Percentiles rank a stretch among this genome's conserved stretches.
These are phyloP conservation scores for Tupiocoris notatus DNA, from an alignment of 2,888 invertebrate species.

Conservation along the genomic window DNA sequence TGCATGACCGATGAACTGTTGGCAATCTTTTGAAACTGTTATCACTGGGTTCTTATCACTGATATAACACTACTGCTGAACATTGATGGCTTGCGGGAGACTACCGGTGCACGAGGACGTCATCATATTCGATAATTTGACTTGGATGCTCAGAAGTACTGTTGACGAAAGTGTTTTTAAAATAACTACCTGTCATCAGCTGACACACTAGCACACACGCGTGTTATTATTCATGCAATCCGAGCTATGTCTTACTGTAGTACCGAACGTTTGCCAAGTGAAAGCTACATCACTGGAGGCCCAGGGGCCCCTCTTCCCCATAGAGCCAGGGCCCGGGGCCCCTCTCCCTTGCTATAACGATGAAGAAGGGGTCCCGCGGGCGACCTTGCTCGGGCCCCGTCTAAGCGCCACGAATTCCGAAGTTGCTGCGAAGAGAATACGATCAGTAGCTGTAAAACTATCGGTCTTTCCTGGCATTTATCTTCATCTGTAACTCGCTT, in stretches of 20 bases:
- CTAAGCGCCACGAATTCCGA: neutral
- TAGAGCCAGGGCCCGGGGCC: neutral
- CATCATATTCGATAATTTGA: too few species aligned
- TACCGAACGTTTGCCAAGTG: neutral
- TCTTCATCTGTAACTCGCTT: too few species aligned
- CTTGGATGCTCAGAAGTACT: too few species aligned
- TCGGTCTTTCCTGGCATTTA: too few species aligned
- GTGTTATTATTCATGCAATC: neutral
- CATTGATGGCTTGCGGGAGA: too few species aligned
- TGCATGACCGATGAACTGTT: slow-evolving; percentile 40
- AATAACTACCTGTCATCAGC: neutral
- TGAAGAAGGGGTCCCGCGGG: slow-evolving; percentile 9
- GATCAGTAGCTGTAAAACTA: too few species aligned
- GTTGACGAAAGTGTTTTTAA: too few species aligned
- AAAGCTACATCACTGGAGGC: neutral
- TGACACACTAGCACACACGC: neutral
- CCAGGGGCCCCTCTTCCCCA: neutral
- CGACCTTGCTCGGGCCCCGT: neutral
- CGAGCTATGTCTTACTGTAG: neutral
- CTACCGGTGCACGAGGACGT: too few species aligned
- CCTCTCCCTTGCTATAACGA: neutral
- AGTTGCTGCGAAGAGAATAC: neutral
- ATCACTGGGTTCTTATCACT: too few species aligned
- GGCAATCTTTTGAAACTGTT: too few species aligned
- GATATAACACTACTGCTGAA: too few species aligned